Evolutionary conservation across 2,113 vertebrate genomes (phyloP).

Genomic region (Poeciliopsis occidentalis): DNA sequence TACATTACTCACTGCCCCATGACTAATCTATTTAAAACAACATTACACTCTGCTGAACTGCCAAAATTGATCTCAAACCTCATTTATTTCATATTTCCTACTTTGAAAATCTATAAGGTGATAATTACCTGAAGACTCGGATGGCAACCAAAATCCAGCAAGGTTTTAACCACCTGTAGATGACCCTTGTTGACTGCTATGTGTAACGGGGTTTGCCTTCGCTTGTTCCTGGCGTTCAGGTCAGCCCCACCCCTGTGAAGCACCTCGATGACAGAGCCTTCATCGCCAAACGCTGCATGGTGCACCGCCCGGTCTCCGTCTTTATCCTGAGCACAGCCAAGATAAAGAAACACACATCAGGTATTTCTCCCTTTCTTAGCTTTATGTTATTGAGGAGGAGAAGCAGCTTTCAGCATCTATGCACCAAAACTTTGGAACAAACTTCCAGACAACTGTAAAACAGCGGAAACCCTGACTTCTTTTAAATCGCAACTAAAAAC

Average conservation of each 20-base stretch:
- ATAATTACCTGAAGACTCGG: constrained; percentile 94
- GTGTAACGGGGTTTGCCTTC: constrained; percentile 94
- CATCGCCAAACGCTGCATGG: constrained; percentile 96
- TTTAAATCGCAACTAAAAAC: too few species aligned
- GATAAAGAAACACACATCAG: not conserved
- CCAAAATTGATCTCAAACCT: not conserved
- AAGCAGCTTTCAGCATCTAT: too few species aligned
- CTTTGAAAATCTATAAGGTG: constrained; percentile 5
- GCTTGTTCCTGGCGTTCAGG: constrained; percentile 96
- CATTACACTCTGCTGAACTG: not conserved
- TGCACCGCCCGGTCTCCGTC: constrained; percentile 97
- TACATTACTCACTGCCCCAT: constrained; percentile 11
- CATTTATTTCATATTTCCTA: not conserved
- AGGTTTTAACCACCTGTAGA: constrained; percentile 96
- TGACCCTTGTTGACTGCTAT: constrained; percentile 99
- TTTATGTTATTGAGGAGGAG: too few species aligned
- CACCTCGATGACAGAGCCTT: constrained; percentile 97
- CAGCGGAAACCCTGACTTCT: too few species aligned
- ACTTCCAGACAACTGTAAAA: too few species aligned
- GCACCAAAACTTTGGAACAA: too few species aligned
- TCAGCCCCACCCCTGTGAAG: constrained; percentile 95
- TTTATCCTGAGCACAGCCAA: constrained; percentile 86
- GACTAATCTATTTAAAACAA: constrained; percentile 2
- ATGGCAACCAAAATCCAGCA: constrained; percentile 97
- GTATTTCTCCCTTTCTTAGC: not conserved